Conservation (phyloP, 1,140 invertebrate genomes). For the Camponotus pennsylvanicus region DNA sequence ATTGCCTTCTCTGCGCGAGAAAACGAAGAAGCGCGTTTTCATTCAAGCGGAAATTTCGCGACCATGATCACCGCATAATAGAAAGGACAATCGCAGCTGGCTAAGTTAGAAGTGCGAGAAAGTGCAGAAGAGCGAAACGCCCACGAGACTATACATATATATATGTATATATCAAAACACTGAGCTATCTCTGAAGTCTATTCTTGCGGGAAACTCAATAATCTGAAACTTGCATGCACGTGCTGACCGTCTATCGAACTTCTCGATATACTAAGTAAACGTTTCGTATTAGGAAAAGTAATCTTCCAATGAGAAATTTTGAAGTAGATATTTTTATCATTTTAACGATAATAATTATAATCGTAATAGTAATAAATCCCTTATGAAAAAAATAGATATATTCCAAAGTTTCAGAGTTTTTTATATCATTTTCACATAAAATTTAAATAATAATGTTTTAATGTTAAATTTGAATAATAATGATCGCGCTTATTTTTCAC, state of each 20-base stretch:
- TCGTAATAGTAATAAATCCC: not conserved
- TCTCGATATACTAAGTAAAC: conserved; percentile 10
- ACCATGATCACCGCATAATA: conserved; percentile 28
- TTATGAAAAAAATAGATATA: not conserved
- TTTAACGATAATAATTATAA: not conserved
- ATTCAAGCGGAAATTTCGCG: not conserved
- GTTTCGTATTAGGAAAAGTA: conserved; percentile 11
- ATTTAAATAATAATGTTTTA: not conserved
- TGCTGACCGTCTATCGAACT: not conserved
- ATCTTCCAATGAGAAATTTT: not conserved
- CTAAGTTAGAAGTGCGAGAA: conserved; percentile 30
- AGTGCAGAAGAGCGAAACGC: conserved; percentile 5
- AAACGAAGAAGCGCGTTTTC: not conserved
- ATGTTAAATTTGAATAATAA: not conserved
- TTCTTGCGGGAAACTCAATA: conserved; percentile 45
- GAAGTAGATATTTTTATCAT: not conserved
- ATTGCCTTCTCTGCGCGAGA: not conserved
- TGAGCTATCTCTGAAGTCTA: conserved; percentile 48
- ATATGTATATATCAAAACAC: not conserved
- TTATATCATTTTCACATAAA: not conserved
- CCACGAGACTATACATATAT: not conserved
- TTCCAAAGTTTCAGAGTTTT: not conserved
- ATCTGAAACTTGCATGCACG: conserved; percentile 27
- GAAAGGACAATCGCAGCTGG: conserved; percentile 36
- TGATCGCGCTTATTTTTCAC: not conserved